Conservation (phyloP, 2,888 invertebrate species). For the Crematogaster levior region DNA sequence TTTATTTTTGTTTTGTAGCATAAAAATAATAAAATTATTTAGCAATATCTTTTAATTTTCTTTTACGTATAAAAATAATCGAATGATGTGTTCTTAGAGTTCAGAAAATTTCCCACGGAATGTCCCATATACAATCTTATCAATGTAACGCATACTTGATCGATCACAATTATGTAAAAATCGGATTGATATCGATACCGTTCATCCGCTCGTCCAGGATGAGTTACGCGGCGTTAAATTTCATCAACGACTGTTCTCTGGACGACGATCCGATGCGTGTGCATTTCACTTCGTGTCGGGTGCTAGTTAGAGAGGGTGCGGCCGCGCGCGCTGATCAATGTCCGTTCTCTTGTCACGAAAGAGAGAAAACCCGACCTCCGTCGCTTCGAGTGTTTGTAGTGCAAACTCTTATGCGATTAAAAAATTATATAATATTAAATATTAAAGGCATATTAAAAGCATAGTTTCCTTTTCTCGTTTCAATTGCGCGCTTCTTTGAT, state of each 20-base stretch:
- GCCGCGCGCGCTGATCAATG: constrained; percentile 69
- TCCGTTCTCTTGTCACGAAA: constrained; percentile 64
- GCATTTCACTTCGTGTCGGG: constrained; percentile 49
- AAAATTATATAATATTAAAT: too few relatives aligned
- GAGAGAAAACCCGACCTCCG: constrained; percentile 52
- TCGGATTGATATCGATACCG: constrained; percentile 45
- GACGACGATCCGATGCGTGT: constrained; percentile 44
- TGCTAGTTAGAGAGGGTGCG: constrained; percentile 55
- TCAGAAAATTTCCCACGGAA: not conserved
- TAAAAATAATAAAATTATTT: not conserved
- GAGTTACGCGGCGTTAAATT: constrained; percentile 42
- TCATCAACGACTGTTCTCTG: constrained; percentile 49
- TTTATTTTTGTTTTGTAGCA: not conserved
- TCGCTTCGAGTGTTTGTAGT: constrained; percentile 72
- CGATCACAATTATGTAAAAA: constrained; percentile 38
- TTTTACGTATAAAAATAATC: not conserved
- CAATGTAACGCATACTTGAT: constrained; percentile 7
- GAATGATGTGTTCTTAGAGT: not conserved
- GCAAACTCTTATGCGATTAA: constrained; percentile 74
- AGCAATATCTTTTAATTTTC: not conserved
- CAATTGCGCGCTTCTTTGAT: constrained; percentile 73
- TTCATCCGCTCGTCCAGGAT: not conserved
- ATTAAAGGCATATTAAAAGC: constrained; percentile 77
- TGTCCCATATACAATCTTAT: not conserved
- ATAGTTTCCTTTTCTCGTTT: constrained; percentile 72